These are phyloP conservation scores for Drosophila bifasciata DNA, from an alignment of 1,140 invertebrate genomes.

Conservation along the genomic window DNA sequence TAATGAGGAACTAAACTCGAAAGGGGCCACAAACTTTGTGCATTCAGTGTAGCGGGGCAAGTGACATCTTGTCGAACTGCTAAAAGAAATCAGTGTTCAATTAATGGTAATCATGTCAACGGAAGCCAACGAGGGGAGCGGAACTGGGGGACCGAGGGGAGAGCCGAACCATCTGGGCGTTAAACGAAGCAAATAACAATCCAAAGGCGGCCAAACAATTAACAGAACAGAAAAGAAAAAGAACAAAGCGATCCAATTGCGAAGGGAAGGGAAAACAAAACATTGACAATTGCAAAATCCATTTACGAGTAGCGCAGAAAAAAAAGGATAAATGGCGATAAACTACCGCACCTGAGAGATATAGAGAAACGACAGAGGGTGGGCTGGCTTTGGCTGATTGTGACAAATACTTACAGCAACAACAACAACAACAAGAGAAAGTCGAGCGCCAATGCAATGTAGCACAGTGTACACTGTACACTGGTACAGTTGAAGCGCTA, in stretches of 20 bases:
- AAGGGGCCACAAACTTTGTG: no score
- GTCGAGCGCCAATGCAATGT: constrained; percentile 51
- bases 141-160: no score
- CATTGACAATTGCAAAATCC: constrained; percentile 48
- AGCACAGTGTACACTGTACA: constrained; percentile 61
- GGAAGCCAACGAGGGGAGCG: constrained; percentile 1
- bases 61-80: neutral
- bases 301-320: constrained; percentile 5
- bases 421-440: constrained; percentile 17
- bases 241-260: constrained; percentile 34
- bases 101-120: constrained; percentile 65
- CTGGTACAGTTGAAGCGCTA: constrained; percentile 45
- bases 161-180: constrained; percentile 10
- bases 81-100: constrained; percentile 62
- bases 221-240: no score
- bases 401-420: constrained; percentile 1
- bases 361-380: neutral
- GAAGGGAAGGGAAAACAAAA: constrained; percentile 26
- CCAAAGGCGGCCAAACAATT: constrained; percentile 45
- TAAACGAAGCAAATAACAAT: constrained; percentile 57
- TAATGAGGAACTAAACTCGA: no score
- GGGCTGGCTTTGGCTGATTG: constrained; percentile 36
- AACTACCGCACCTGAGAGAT: neutral
- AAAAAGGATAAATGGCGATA: constrained; percentile 18
- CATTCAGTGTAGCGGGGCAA: no score